A percentile compares a stretch with the other conserved stretches of the same genome.
phyloP scores from a whole-genome alignment of 92 coral and sea anemone species.

The Epizoanthus stellaris region DNA sequence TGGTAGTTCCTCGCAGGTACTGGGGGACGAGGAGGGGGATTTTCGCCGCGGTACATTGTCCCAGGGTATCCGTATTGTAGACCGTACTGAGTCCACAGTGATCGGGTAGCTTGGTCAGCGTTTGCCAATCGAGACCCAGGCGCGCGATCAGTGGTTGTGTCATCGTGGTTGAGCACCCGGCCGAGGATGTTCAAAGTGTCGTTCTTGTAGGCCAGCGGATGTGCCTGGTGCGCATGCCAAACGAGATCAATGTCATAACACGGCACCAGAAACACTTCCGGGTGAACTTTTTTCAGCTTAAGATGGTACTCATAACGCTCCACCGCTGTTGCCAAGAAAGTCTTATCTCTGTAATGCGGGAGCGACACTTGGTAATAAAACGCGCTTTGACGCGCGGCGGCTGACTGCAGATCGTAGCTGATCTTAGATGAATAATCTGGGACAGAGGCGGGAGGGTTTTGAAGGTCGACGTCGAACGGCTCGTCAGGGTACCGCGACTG shows the following conservation, averaged over 20 bases:
- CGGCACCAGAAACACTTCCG: constrained; percentile 53
- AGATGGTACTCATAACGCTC: constrained; percentile 48
- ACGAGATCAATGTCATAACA: constrained; percentile 67
- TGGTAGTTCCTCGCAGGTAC: constrained; percentile 40
- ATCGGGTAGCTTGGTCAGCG: constrained; percentile 38
- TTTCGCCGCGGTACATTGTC: constrained; percentile 71
- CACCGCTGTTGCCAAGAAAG: constrained; percentile 40
- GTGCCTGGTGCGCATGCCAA: constrained; percentile 69
- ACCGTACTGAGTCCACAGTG: constrained; percentile 48
- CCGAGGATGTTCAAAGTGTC: constrained; percentile 66
- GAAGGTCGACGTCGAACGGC: constrained; percentile 59
- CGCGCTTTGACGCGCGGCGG: constrained; percentile 42
- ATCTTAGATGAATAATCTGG: constrained; percentile 34
- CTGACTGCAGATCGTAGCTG: constrained; percentile 46
- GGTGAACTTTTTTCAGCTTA: constrained; percentile 32
- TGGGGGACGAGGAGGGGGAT: not conserved
- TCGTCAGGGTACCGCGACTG: constrained; percentile 49
- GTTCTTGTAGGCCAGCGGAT: constrained; percentile 51
- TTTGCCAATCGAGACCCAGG: constrained; percentile 56
- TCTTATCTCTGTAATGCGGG: constrained; percentile 55
- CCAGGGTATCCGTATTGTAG: constrained; percentile 47
- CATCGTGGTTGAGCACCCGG: constrained; percentile 54
- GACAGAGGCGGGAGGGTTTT: constrained; percentile 21
- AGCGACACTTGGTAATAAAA: constrained; percentile 61
- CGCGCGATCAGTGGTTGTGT: constrained; percentile 50